Evolutionary conservation across 2,888 invertebrate species (phyloP).

Genomic region (Agrotis puta): DNA sequence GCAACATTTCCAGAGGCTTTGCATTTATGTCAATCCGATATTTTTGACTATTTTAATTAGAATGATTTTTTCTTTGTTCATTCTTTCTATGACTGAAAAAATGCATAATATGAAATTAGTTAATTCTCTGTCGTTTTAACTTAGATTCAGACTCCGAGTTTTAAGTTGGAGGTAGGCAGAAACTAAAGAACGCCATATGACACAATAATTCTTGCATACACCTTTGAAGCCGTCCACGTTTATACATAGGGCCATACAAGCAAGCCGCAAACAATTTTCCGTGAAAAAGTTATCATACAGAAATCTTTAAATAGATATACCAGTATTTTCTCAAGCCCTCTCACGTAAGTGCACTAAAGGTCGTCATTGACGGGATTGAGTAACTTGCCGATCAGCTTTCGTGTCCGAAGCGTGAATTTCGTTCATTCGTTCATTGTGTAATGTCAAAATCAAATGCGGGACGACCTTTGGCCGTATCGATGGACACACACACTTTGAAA

Average conservation of each 20-base stretch:
- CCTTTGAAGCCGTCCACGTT: too few relatives aligned
- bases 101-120: background rate
- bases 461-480: constrained; percentile 76
- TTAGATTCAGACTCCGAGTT: too few relatives aligned
- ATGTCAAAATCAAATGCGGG: constrained; percentile 68
- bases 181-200: too few relatives aligned
- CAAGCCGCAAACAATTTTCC: too few relatives aligned
- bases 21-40: too few relatives aligned
- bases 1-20: too few relatives aligned
- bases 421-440: constrained; percentile 81
- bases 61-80: too few relatives aligned
- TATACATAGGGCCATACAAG: too few relatives aligned
- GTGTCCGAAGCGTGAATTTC: constrained; percentile 80
- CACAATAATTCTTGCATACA: too few relatives aligned
- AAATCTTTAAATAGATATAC: constrained; percentile 12
- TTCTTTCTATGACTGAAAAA: background rate
- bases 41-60: too few relatives aligned
- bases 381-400: constrained; percentile 79
- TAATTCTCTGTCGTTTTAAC: too few relatives aligned
- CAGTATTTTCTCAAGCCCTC: constrained; percentile 57
- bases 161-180: too few relatives aligned
- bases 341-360: constrained; percentile 73
- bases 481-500: constrained; percentile 70
- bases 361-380: constrained; percentile 76
- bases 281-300: background rate